A percentile compares a stretch with the other conserved stretches of the same genome.
These are phyloP conservation scores for Ferrisia virgata DNA, from an alignment of 2,888 invertebrate genomes.

Conservation along the genomic window DNA sequence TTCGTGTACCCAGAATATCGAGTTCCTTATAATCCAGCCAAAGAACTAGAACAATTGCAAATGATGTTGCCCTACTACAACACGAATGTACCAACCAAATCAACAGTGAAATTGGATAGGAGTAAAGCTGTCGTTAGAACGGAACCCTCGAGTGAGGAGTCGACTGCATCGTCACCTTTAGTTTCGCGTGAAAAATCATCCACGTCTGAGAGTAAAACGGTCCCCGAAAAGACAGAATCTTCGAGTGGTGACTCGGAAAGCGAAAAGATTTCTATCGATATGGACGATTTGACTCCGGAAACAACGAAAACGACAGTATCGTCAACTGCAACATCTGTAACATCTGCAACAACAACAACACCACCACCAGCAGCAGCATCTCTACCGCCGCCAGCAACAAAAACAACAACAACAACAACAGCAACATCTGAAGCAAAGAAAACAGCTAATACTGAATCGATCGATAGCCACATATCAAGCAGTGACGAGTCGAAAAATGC, in stretches of 20 bases:
- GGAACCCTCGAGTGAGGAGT: neutral
- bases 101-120: neutral
- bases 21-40: slow-evolving; percentile 64
- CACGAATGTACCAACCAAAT: neutral
- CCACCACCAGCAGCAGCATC: too few relatives aligned
- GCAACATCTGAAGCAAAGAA: neutral
- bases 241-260: too few relatives aligned
- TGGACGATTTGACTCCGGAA: neutral
- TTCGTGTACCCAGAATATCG: slow-evolving; percentile 72
- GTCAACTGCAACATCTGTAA: too few relatives aligned
- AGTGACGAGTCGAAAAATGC: neutral
- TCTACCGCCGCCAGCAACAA: too few relatives aligned
- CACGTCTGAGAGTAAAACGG: neutral
- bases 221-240: neutral
- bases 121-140: neutral
- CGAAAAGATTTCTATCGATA: neutral
- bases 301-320: neutral
- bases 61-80: slow-evolving; percentile 60
- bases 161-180: neutral
- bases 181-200: neutral
- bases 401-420: neutral
- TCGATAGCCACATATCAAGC: neutral
- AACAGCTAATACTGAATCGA: neutral
- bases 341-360: too few relatives aligned
- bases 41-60: slow-evolving; percentile 63